Conservation (phyloP, 1,140 invertebrate species). For the Leptinotarsa undecemlineata region DNA sequence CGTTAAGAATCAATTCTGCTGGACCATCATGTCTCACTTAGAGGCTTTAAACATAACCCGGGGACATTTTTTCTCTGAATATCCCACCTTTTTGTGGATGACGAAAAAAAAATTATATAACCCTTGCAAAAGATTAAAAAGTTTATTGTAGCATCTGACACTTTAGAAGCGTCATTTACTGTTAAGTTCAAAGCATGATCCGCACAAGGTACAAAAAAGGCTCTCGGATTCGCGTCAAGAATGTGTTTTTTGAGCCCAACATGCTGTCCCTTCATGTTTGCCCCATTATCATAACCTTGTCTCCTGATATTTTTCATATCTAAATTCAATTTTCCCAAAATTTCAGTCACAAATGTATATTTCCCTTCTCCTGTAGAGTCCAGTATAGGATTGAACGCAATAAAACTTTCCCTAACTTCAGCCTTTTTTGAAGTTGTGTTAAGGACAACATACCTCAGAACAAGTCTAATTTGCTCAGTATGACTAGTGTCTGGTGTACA, state of each 20-base stretch:
- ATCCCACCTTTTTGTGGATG: background rate
- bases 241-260: slow-evolving; percentile 40
- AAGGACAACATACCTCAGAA: slow-evolving; percentile 49
- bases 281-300: too few relatives aligned
- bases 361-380: slow-evolving; percentile 28
- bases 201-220: slow-evolving; percentile 41
- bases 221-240: slow-evolving; percentile 34
- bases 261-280: slow-evolving; percentile 15
- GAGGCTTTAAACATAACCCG: slow-evolving; percentile 26
- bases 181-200: slow-evolving; percentile 43
- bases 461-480: slow-evolving; percentile 54
- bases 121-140: slow-evolving; percentile 10
- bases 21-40: slow-evolving; percentile 30
- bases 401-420: slow-evolving; percentile 36
- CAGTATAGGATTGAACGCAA: slow-evolving; percentile 32
- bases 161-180: slow-evolving; percentile 37
- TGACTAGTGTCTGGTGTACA: slow-evolving; percentile 54
- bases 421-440: slow-evolving; percentile 19
- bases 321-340: background rate
- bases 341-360: slow-evolving; percentile 26
- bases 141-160: background rate
- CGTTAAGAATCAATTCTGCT: slow-evolving; percentile 27
- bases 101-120: slow-evolving; percentile 19
- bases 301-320: too few relatives aligned
- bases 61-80: slow-evolving; percentile 3